Percentiles rank a stretch among this genome's conserved stretches.
phyloP scores from a whole-genome alignment of 1,140 invertebrate genomes.

The Orius insidiosus region DNA sequence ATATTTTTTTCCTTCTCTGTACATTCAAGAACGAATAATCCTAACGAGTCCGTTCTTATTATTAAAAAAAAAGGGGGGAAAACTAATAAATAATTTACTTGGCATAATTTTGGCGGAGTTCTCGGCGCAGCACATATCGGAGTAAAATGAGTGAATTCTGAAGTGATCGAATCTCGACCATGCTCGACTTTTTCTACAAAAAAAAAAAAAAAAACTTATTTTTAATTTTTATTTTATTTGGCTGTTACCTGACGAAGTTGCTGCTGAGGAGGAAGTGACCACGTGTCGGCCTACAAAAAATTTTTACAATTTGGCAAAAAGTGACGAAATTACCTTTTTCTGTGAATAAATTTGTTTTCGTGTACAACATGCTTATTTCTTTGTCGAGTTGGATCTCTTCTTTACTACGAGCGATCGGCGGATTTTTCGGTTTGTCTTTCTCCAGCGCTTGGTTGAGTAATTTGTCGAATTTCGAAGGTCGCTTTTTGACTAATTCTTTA shows the following conservation, averaged over 20 bases:
- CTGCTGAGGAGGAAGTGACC: not conserved
- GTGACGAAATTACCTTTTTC: not conserved
- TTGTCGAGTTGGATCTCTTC: too few species aligned
- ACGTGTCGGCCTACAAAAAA: not conserved
- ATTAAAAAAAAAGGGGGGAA: too few species aligned
- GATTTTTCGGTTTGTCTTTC: too few species aligned
- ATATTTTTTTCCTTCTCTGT: too few species aligned
- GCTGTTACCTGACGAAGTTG: constrained; percentile 1
- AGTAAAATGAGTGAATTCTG: constrained; percentile 13
- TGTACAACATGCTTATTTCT: too few species aligned
- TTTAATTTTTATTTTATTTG: not conserved
- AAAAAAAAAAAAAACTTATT: not conserved
- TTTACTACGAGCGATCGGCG: too few species aligned
- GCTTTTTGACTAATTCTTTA: too few species aligned
- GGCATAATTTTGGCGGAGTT: constrained; percentile 12
- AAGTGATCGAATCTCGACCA: constrained; percentile 12
- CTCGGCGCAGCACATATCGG: constrained; percentile 13
- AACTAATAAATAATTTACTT: constrained; percentile 10
- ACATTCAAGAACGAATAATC: too few species aligned
- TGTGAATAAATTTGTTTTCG: too few species aligned
- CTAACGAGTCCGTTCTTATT: too few species aligned
- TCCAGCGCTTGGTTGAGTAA: too few species aligned
- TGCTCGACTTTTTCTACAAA: not conserved
- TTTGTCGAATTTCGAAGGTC: too few species aligned
- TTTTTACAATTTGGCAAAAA: not conserved